Percentiles rank a stretch among this genome's conserved stretches.
phyloP scores from a whole-genome alignment of 2,888 invertebrate species.

The Ormyrus labotus region DNA sequence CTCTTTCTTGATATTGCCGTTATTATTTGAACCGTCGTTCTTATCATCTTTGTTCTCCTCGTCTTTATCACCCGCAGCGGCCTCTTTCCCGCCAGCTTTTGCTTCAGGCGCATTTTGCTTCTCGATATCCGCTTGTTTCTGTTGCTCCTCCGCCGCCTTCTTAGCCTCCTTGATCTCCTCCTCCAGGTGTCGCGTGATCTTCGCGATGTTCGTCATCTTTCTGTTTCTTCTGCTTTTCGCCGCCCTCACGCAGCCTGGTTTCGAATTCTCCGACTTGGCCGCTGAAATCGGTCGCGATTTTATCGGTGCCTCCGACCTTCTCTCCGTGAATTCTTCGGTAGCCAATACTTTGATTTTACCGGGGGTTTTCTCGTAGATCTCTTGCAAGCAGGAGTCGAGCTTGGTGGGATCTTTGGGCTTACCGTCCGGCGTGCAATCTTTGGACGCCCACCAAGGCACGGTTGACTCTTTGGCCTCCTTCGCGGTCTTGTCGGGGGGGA shows the following conservation, averaged over 20 bases:
- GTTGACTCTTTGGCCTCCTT: background rate
- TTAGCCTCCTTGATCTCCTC: slow-evolving; percentile 31
- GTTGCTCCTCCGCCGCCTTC: background rate
- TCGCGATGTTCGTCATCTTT: slow-evolving; percentile 37
- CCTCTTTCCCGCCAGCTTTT: slow-evolving; percentile 20
- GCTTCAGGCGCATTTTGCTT: background rate
- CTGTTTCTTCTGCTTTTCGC: slow-evolving; percentile 14
- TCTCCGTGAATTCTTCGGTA: slow-evolving; percentile 10
- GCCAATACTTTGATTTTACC: background rate
- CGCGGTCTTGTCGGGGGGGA: no score
- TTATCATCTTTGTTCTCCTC: background rate
- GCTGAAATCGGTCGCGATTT: background rate
- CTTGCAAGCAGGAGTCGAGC: background rate
- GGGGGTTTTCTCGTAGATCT: background rate
- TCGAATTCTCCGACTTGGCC: background rate
- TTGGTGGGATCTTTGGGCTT: background rate
- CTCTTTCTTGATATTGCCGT: slow-evolving; percentile 1
- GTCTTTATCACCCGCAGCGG: background rate
- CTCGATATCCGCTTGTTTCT: background rate
- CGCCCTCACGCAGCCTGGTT: background rate
- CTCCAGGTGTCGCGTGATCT: slow-evolving; percentile 33
- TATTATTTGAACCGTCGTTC: slow-evolving; percentile 10
- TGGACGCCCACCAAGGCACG: slow-evolving; percentile 30
- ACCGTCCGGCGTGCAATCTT: background rate
- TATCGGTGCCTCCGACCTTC: background rate